Percentiles rank a stretch among this genome's conserved stretches.
phyloP scores from a whole-genome alignment of 2,797 vertebrate species.

The Enteromius treurensis region DNA sequence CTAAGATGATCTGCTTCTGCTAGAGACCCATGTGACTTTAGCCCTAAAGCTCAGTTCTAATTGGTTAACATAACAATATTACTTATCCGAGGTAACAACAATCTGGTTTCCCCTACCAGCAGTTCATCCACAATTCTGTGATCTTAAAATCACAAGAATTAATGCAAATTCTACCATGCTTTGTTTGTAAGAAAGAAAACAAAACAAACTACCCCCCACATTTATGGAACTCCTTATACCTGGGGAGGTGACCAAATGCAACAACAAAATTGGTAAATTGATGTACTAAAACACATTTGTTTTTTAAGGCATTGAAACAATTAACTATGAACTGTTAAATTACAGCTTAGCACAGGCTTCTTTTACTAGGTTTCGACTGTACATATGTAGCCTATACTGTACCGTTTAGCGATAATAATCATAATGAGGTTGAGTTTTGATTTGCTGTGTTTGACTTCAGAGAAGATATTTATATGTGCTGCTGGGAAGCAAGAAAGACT shows the following conservation, averaged over 20 bases:
- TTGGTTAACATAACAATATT: not conserved
- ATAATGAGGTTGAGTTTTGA: not conserved
- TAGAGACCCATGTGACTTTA: not conserved
- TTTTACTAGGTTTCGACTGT: not conserved
- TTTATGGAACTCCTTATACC: not conserved
- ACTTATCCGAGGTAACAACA: not conserved
- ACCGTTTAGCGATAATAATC: not conserved
- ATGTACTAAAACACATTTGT: too few species aligned
- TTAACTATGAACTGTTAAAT: too few species aligned
- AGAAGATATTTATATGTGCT: too few species aligned
- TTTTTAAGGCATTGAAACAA: not conserved
- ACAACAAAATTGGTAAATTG: not conserved
- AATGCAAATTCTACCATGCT: not conserved
- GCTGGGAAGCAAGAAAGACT: too few species aligned
- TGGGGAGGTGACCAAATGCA: not conserved
- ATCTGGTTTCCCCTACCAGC: not conserved
- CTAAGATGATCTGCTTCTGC: not conserved
- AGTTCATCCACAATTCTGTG: not conserved
- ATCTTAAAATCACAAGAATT: not conserved
- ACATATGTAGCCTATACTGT: not conserved
- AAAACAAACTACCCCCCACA: too few species aligned
- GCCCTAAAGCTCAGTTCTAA: not conserved
- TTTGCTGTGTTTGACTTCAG: too few species aligned
- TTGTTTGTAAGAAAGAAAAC: not conserved
- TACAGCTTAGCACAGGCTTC: not conserved